Base-by-base conservation (phyloP, 2,113 vertebrate genomes). In the Sclerurus mexicanus region DNA sequence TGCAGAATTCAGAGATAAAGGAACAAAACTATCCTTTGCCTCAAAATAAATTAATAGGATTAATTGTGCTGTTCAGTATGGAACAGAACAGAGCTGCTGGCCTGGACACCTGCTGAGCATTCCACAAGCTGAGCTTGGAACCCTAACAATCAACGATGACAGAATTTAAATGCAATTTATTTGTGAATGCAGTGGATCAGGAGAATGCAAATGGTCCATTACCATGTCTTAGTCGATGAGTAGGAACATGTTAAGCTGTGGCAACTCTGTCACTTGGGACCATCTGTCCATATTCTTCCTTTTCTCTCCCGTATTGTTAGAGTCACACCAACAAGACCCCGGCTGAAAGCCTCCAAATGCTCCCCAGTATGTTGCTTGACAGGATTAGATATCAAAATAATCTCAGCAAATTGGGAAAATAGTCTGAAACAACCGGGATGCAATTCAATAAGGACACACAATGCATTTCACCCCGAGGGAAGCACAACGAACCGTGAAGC, bases 331-430 rank as follows among this genome's bases (percentile, higher is more conserved):
- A 46, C 10, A 13, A 30, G 86, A 80, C 33, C 37, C 42, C 1
- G 2, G 56, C 80, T 89, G 93, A 86, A 93, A 87, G 93, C 30
- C 69, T 93, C 68, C 92, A 94, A 93, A 90, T 62, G 75, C 88
- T 92, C 75, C 40, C 72, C 76, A 67, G 87, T 6, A 84, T 49
- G 84, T 53, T 77, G 68, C 68, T 67, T 83, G 91, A 87, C 93
- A 93, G 93, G 63, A 89, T 63, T 77, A 84, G 84, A 53, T 30
- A 91, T 46, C 89, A 81, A 66, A 94, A 92, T 74, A 53, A 93
- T 55, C 91, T 59, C 49, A 55, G 73, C 69, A 95, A 80, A 87
- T 40, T 63, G 80, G 73, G 87, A 28, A 58, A 74, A 81, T 2
- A 56, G 91, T 33, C 80, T 81, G 84, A 47, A 90, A 37, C 47